These are phyloP conservation scores for Hydriomena furcata DNA, from an alignment of 2,888 invertebrate genomes.

Conservation along the genomic window DNA sequence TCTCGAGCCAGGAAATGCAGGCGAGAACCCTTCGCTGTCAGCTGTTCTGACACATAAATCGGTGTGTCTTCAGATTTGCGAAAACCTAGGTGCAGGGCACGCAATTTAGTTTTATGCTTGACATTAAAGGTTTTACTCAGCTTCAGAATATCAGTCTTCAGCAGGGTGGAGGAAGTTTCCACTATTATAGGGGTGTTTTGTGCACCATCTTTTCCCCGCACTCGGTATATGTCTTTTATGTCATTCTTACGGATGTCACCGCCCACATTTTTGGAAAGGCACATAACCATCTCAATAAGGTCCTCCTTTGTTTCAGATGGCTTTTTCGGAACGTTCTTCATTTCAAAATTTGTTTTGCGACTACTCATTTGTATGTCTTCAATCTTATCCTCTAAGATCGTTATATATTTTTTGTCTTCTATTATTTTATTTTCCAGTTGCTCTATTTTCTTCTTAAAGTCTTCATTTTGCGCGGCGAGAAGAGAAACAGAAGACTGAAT, in stretches of 20 bases:
- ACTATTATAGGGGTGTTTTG: background rate
- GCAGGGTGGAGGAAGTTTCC: background rate
- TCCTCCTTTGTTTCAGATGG: no score
- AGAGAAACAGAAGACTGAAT: background rate
- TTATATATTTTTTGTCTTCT: constrained; percentile 3
- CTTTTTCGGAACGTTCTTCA: background rate
- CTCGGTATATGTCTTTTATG: background rate
- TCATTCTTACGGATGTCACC: background rate
- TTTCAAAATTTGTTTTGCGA: constrained; percentile 4
- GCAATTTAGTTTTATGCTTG: background rate
- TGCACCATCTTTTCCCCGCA: background rate
- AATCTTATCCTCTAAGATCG: background rate
- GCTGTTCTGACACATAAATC: background rate
- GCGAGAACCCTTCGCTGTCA: no score
- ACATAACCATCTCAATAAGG: background rate
- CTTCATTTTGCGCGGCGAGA: constrained; percentile 1
- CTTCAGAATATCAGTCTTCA: background rate
- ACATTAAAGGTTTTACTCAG: background rate
- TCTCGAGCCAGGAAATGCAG: background rate
- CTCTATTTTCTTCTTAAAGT: constrained; percentile 1
- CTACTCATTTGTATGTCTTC: no score
- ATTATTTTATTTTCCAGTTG: background rate
- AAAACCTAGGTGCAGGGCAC: background rate
- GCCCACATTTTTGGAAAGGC: constrained; percentile 1
- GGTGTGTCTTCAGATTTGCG: background rate